phyloP scores from a whole-genome alignment of 2,888 invertebrate genomes.

The Patella depressa region DNA sequence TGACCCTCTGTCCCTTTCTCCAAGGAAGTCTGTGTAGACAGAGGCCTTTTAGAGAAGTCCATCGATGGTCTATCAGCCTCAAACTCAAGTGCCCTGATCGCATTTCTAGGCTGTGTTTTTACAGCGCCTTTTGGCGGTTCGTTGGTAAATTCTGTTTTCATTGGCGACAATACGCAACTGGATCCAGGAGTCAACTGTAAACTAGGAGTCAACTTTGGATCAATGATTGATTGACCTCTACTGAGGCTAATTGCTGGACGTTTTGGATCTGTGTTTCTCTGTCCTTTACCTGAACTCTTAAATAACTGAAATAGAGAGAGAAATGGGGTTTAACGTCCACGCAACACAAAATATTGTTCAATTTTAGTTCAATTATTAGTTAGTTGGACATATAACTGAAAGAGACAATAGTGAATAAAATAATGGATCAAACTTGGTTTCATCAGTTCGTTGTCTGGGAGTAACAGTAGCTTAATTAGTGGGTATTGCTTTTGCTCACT shows the following conservation, averaged over 20 bases:
- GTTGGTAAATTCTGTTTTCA: constrained; percentile 59
- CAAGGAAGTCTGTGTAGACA: constrained; percentile 22
- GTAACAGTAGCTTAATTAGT: too few relatives aligned
- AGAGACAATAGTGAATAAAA: too few relatives aligned
- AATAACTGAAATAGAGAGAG: too few relatives aligned
- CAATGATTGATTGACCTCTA: constrained; percentile 17
- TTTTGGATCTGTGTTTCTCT: constrained; percentile 37
- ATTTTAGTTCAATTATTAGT: too few relatives aligned
- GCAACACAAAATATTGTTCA: too few relatives aligned
- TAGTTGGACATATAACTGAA: too few relatives aligned
- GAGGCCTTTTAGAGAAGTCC: constrained; percentile 3
- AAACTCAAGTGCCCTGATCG: constrained; percentile 27
- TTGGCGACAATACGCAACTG: constrained; percentile 59
- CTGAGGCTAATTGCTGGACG: constrained; percentile 33
- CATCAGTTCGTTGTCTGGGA: too few relatives aligned
- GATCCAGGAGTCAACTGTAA: constrained; percentile 30
- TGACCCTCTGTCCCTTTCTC: background rate
- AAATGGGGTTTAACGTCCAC: too few relatives aligned
- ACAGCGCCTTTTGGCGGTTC: constrained; percentile 54
- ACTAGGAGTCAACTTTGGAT: constrained; percentile 37
- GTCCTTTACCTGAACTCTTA: too few relatives aligned
- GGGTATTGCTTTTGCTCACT: too few relatives aligned
- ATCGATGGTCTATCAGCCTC: background rate
- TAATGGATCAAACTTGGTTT: too few relatives aligned
- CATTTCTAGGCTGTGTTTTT: constrained; percentile 43